Base-by-base conservation (phyloP, 2,888 invertebrate genomes). In the Unio delphinus region DNA sequence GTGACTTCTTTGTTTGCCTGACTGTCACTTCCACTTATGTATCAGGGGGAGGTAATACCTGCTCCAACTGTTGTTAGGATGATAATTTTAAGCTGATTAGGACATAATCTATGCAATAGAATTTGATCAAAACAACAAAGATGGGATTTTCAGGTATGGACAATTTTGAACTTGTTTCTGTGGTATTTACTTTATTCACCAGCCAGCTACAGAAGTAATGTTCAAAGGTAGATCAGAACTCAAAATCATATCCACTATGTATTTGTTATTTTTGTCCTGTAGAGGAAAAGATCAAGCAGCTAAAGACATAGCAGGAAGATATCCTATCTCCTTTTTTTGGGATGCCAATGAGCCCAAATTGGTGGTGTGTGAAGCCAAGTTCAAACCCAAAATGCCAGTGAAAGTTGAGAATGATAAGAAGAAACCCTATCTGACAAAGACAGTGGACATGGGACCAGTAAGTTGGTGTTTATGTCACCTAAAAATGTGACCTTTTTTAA, bases 261-360 rank as follows among this genome's bases (percentile, higher is more conserved):
- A 67, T 67, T 34, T 34, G 11, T 54, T 23, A 26, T 30, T n/a
- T 58, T n/a, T 57, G 55, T 58, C 67, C 71, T 65, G 6, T 80
- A 89, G 86, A 75, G 88, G 87, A 55, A 86, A 86, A 76, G 85
- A 85, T 82, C 91, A 91, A 75, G 88, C 89, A 58, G 90, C 91
- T 15, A 88, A 89, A 73, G 89, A 90, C 76, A 87, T 92, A 3
- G 91, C 90, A 58, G 92, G 92, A 55, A 89, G 93, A 75, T 90
- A 92, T 76, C 92, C 94, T 1, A 91, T 92, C 3, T 90, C 91
- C 28, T 93, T 93, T 83, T 92, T 93, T 86, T 99, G 99, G 99
- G 98, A 99, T 88, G 91, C 92, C 30, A 94, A 94, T 80, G 98
- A 99, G 89, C 92, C 95, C 0, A 93, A 96, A 80, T 92, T 98